phyloP scores from a whole-genome alignment of 2,113 vertebrate genomes.

The Festucalex cinctus region DNA sequence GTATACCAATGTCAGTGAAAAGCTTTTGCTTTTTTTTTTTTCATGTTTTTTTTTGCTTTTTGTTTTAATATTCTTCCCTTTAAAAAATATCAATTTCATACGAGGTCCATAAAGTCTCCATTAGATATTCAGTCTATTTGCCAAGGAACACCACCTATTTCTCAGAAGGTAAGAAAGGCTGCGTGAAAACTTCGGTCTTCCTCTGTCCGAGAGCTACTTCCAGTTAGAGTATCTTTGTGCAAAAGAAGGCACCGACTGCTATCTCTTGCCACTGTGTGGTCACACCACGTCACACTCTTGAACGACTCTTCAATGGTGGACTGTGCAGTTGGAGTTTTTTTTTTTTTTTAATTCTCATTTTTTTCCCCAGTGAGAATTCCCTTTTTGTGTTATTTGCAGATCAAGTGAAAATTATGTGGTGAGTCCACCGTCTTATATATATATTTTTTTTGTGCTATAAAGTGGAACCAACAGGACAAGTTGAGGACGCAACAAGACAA shows the following conservation, averaged over 20 bases:
- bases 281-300: constrained; percentile 33
- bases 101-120: constrained; percentile 71
- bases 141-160: constrained; percentile 70
- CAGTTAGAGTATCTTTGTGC: constrained; percentile 62
- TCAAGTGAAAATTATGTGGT: constrained; percentile 44
- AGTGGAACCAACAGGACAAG: constrained; percentile 69
- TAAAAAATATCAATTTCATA: constrained; percentile 89
- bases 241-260: constrained; percentile 83
- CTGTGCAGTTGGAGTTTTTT: constrained; percentile 38
- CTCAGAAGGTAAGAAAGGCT: constrained; percentile 74
- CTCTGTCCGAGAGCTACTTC: constrained; percentile 33
- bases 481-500: constrained; percentile 61
- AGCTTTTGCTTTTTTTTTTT: constrained; percentile 67
- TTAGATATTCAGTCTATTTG: constrained; percentile 43
- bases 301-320: constrained; percentile 43
- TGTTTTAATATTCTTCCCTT: constrained; percentile 65
- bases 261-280: constrained; percentile 63
- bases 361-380: constrained; percentile 42
- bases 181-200: constrained; percentile 70
- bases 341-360: constrained; percentile 11
- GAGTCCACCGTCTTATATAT: constrained; percentile 52
- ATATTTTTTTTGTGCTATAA: constrained; percentile 71
- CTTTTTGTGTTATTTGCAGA: constrained; percentile 58
- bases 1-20: constrained; percentile 76
- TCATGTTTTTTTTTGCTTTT: constrained; percentile 48